Conservation (phyloP, 1,140 invertebrate genomes). For the Saccostrea glomerata region DNA sequence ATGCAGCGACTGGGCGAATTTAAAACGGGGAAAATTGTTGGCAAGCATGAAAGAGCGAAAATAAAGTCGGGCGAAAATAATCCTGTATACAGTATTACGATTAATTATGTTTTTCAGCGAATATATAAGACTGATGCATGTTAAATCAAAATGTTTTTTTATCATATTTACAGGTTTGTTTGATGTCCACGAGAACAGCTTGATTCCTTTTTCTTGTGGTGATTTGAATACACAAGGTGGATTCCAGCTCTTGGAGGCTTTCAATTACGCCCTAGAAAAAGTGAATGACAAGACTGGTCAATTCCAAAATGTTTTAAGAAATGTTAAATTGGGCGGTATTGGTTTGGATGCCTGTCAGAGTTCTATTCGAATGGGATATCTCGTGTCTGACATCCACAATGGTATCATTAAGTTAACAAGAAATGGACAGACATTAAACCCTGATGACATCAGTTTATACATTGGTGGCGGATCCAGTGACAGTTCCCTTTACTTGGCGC, state of each 20-base stretch:
- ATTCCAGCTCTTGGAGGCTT: conserved; percentile 75
- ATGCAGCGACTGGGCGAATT: too few relatives aligned
- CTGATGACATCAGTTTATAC: conserved; percentile 70
- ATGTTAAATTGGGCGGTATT: conserved; percentile 72
- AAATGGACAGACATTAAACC: conserved; percentile 62
- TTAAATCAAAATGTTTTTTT: not conserved
- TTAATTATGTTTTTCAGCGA: too few relatives aligned
- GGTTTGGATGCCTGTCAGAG: conserved; percentile 74
- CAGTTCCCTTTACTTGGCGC: conserved; percentile 70
- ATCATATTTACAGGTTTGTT: conserved; percentile 69
- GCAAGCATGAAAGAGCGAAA: too few relatives aligned
- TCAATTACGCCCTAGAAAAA: conserved; percentile 72
- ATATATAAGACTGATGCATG: not conserved
- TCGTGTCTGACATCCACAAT: conserved; percentile 74
- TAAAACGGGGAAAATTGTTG: too few relatives aligned
- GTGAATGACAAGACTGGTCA: conserved; percentile 72
- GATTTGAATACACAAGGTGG: conserved; percentile 71
- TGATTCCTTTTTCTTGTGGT: conserved; percentile 73
- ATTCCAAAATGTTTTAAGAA: conserved; percentile 68
- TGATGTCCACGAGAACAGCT: conserved; percentile 70
- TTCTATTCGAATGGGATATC: conserved; percentile 68
- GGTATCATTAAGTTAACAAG: conserved; percentile 62
- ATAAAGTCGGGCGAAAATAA: too few relatives aligned
- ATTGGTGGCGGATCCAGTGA: conserved; percentile 72
- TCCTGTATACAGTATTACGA: too few relatives aligned